These are phyloP conservation scores for Ernsta delagoae DNA, from an alignment of 2,888 invertebrate genomes.

Conservation along the genomic window DNA sequence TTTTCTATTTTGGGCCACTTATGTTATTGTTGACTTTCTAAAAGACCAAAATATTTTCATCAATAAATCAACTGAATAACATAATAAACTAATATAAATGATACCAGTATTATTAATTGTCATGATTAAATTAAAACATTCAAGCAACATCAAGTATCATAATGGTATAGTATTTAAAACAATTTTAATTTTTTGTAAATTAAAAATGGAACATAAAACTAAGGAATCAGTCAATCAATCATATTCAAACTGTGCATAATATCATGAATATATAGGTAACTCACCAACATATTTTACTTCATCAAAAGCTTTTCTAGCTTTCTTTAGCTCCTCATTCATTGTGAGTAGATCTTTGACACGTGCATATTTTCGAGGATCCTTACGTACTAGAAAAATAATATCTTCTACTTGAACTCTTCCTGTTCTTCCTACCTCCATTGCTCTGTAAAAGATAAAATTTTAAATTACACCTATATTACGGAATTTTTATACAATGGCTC, in stretches of 20 bases:
- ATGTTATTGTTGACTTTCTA: constrained; percentile 82
- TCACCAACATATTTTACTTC: constrained; percentile 98
- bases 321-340: constrained; percentile 99
- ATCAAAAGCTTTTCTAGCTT: constrained; percentile 99
- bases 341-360: constrained; percentile 98
- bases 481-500: neutral
- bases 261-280: constrained; percentile 44
- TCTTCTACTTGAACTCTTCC: constrained; percentile 99
- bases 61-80: constrained; percentile 8
- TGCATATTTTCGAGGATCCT: constrained; percentile 98
- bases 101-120: neutral
- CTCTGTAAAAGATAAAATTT: constrained; percentile 81
- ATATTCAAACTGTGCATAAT: constrained; percentile 4
- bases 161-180: no score
- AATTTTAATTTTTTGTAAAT: no score
- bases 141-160: neutral
- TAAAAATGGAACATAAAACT: neutral
- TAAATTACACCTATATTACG: neutral
- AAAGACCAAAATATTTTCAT: constrained; percentile 62
- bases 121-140: neutral
- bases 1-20: constrained; percentile 63
- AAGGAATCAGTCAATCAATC: neutral
- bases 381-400: constrained; percentile 97
- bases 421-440: constrained; percentile 98
- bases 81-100: no score